Evolutionary conservation across 2,113 vertebrate species (phyloP), one percentile per base, ranked within the genome.

Genomic region (Propithecus coquereli): DNA sequence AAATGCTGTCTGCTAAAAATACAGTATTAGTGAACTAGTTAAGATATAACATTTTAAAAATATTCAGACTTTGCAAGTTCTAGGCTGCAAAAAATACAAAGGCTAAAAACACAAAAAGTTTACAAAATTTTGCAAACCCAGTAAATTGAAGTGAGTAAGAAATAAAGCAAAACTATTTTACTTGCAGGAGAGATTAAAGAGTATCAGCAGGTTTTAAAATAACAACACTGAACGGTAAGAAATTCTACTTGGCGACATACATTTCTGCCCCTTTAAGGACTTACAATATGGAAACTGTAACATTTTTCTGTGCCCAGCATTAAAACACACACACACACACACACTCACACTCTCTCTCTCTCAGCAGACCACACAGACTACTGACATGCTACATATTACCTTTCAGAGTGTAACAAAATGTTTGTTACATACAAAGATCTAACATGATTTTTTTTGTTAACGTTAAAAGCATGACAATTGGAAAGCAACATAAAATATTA

Each of bases 81-180:
- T 95, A 95, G 95, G 93, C 25, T 96, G 23, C 95, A 97, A 98
- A 98, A 98, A 98, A 97, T 97, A 98, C 95, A 98, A 95, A 98
- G 54, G 90, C 81, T 98, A 98, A 97, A 98, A 98, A 98, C 85
- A 95, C 97, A 97, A 91, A 96, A 91, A 97, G 81, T 96, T 97
- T 97, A 98, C 80, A 97, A 98, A 98, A 96, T 87, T 94, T 63
- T 92, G 93, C 87, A 97, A 94, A 97, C 6, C 85, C 87, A 94
- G 86, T 90, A 74, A 77, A 91, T 97, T 97, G 93, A 94, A 91
- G 9, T 83, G 2, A 96, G 96, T 86, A 97, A 84, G 91, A 98
- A 98, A 65, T 52, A 80, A 93, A 79, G 76, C 20, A 70, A 68
- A 94, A 71, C 32, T 66, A 11, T 81, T 90, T 89, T 87, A 87